Evolutionary conservation across 64 coral and sea anemone species (phyloP), one percentile per base, ranked within the genome.

Genomic region (Stylophora pistillata): DNA sequence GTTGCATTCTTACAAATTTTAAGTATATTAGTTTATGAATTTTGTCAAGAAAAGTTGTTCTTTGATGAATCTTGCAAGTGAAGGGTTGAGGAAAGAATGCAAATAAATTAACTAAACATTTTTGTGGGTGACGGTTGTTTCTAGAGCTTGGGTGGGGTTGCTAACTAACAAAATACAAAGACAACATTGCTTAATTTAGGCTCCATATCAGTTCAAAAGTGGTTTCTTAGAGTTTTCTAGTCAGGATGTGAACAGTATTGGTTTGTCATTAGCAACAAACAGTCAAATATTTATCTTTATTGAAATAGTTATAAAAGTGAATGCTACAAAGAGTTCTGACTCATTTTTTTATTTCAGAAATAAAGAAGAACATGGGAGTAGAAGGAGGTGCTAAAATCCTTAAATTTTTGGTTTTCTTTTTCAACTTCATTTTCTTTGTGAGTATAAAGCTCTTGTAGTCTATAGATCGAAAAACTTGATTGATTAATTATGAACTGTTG

Each of bases 361-460:
- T n/a, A 23, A 25, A 28, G 4, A 68, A 76, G 15, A 76, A 53
- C 10, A 84, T 84, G 80, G 89, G 37, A 3, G 37, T 47, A 47
- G 37, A 91, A 53, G 89, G 89, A 85, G 89, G 31, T 33, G 75
- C 90, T 20, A 86, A 73, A 33, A 52, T 74, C 18, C 86, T 92
- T 58, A 92, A 92, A 61, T 92, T 32, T 55, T 76, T 92, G 83
- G 90, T 92, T 16, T 74, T 92, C 52, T 77, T 92, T 53, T 92
- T 92, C 64, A 92, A 92, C 33, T 86, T 92, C 56, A 37, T 92
- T 31, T 92, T 92, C 63, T 92, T 92, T 68, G 90, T 92, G 78
- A 92, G 90, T 92, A 86, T 54, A 57, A 13, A 58, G 5, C 26
- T 30, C 13, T 10, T 87, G 56, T 79, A 21, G 12, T 23, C 20